These are phyloP conservation scores for Drosophila mauritiana DNA, from an alignment of 1,140 invertebrate species.

Conservation along the genomic window DNA sequence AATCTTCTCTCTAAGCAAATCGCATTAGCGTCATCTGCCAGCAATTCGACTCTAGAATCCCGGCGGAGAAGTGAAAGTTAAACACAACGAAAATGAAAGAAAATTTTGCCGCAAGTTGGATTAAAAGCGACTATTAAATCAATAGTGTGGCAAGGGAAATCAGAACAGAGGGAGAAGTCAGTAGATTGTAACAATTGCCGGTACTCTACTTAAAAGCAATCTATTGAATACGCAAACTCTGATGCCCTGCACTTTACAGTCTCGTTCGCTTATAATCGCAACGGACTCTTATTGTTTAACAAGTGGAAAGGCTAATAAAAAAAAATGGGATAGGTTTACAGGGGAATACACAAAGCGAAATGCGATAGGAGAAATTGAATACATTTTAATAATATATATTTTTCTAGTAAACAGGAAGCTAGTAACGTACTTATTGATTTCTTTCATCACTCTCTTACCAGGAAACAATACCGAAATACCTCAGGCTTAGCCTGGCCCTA, in stretches of 20 bases:
- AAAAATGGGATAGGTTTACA: conserved; percentile 2
- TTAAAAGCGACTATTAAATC: conserved; percentile 17
- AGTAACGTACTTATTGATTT: neutral
- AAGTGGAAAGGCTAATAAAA: conserved; percentile 16
- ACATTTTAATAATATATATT: neutral
- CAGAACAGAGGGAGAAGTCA: neutral
- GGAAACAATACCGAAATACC: neutral
- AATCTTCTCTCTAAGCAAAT: conserved; percentile 15
- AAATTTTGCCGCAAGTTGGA: neutral
- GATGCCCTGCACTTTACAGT: conserved; percentile 7
- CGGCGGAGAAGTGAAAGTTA: neutral
- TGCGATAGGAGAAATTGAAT: neutral
- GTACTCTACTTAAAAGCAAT: conserved; percentile 42
- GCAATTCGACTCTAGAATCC: conserved; percentile 4
- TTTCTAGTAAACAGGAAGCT: neutral
- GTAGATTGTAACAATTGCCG: conserved; percentile 13
- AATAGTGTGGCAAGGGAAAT: conserved; percentile 6
- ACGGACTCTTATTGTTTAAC: conserved; percentile 36
- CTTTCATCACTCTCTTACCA: conserved; percentile 1
- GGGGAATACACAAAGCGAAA: neutral
- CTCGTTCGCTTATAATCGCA: conserved; percentile 26
- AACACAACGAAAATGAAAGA: neutral
- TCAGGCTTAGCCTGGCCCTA: neutral
- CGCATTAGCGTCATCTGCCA: conserved; percentile 17
- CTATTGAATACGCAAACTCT: conserved; percentile 54